Conservation (phyloP, 2,888 invertebrate genomes). For the Philereme transversata region DNA sequence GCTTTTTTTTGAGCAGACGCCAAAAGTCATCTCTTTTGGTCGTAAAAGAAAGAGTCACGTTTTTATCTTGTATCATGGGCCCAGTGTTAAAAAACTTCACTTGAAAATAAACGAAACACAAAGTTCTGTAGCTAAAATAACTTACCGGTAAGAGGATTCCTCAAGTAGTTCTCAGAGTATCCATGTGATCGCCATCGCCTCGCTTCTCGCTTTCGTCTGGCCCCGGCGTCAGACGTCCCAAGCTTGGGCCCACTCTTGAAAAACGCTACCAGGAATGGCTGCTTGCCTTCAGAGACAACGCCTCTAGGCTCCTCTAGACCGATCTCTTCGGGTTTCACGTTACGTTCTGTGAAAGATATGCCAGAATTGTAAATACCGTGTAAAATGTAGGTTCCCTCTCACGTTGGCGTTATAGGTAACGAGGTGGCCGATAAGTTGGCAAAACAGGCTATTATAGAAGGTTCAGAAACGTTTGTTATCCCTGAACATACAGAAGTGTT, state of each 20-base stretch:
- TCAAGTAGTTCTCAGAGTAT: conserved; percentile 78
- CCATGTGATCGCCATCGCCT: conserved; percentile 82
- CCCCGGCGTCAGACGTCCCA: conserved; percentile 77
- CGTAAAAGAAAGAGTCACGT: too few relatives aligned
- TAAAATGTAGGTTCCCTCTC: too few relatives aligned
- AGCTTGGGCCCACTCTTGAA: conserved; percentile 87
- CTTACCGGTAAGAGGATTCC: conserved; percentile 83
- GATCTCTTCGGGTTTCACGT: conserved; percentile 92
- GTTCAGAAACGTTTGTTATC: too few relatives aligned
- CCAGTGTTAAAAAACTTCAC: too few relatives aligned
- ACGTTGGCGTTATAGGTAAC: too few relatives aligned
- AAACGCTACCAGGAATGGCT: conserved; percentile 97
- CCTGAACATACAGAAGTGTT: too few relatives aligned
- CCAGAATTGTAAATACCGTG: not conserved
- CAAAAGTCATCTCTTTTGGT: too few relatives aligned
- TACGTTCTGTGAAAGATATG: conserved; percentile 84
- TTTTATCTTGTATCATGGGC: too few relatives aligned
- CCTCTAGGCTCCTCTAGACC: conserved; percentile 91
- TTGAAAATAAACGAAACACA: too few relatives aligned
- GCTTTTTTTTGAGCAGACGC: too few relatives aligned
- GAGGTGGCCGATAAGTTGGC: too few relatives aligned
- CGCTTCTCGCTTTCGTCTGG: conserved; percentile 84
- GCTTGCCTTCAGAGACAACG: conserved; percentile 86
- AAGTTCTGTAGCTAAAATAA: not conserved
- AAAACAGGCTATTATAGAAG: too few relatives aligned